phyloP scores from a whole-genome alignment of 2,113 vertebrate genomes.

The Macaca mulatta region DNA sequence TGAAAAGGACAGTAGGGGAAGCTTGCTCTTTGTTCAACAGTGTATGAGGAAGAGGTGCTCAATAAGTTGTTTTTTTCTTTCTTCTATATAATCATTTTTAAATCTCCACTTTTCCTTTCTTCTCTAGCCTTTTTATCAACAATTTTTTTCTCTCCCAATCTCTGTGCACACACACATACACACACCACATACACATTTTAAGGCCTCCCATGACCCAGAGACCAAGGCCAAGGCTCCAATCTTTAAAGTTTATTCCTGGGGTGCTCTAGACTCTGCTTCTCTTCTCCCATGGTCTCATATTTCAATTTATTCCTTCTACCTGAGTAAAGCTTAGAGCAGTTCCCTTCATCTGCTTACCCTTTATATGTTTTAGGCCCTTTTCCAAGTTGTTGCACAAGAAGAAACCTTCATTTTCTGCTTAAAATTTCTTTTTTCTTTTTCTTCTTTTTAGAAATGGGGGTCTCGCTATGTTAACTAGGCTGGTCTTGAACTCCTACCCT shows the following conservation, averaged over 20 bases:
- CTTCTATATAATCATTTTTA: neutral
- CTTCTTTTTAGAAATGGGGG: neutral
- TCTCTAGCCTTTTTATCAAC: neutral
- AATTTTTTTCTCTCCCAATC: neutral
- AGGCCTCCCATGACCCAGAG: neutral
- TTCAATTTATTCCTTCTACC: slow-evolving; percentile 23
- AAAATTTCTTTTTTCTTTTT: neutral
- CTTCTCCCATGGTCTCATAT: neutral
- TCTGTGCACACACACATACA: neutral
- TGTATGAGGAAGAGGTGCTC: neutral
- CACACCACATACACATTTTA: neutral
- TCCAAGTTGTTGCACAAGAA: neutral
- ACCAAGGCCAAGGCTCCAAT: neutral
- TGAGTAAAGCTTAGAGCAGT: neutral
- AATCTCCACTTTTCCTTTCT: neutral
- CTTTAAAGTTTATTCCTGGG: neutral
- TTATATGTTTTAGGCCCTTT: neutral
- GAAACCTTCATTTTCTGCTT: neutral
- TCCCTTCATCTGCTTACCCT: neutral
- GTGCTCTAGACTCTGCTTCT: neutral
- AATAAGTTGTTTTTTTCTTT: neutral
- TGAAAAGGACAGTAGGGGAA: neutral
- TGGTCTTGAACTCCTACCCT: neutral
- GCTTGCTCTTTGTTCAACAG: slow-evolving; percentile 9
- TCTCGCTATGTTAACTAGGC: neutral